Evolutionary conservation across 1,140 invertebrate species (phyloP).

Genomic region (Drosophila novamexicana): DNA sequence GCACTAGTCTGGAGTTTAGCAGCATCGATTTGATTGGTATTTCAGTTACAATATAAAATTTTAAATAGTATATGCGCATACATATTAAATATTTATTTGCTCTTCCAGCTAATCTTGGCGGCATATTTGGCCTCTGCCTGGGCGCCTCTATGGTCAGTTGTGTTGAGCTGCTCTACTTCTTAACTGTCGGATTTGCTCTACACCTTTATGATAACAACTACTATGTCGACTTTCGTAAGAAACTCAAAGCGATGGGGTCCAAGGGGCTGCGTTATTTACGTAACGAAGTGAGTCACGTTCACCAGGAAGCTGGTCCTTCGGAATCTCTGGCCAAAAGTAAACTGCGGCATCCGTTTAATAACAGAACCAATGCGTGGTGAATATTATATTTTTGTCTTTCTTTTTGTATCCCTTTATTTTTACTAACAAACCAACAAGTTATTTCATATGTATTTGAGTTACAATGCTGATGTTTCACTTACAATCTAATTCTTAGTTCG

Average conservation of each 20-base stretch:
- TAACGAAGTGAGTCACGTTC: conserved; percentile 51
- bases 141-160: conserved; percentile 84
- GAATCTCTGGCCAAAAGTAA: conserved; percentile 15
- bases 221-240: conserved; percentile 34
- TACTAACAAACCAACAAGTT: not conserved
- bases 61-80: not conserved
- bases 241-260: conserved; percentile 33
- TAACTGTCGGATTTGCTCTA: conserved; percentile 71
- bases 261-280: conserved; percentile 44
- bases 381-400: not conserved
- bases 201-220: conserved; percentile 73
- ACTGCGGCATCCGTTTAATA: conserved; percentile 53
- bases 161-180: conserved; percentile 83
- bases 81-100: not conserved
- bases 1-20: conserved; percentile 71
- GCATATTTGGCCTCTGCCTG: conserved; percentile 83
- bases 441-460: no score
- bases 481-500: no score
- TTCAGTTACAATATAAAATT: not conserved
- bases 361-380: conserved; percentile 57
- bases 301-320: not conserved
- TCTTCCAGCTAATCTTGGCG: conserved; percentile 76
- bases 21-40: conserved; percentile 71
- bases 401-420: not conserved
- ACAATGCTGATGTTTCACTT: no score